Evolutionary conservation across 2,888 invertebrate genomes (phyloP).

Genomic region (Spodoptera picta): DNA sequence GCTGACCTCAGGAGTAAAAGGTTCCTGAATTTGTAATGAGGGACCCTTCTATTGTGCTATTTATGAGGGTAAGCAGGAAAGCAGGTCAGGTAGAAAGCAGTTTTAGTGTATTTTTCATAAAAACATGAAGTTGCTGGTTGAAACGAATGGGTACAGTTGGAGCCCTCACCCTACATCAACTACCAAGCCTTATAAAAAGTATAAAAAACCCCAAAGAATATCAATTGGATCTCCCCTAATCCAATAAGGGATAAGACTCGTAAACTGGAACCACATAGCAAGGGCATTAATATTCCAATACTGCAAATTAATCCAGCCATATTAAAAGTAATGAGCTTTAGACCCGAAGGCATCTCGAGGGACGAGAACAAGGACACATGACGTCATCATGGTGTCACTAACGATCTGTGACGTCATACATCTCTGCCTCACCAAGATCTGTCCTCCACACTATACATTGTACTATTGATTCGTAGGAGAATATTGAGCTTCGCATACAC

Average conservation of each 20-base stretch:
- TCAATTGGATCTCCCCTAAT: slow-evolving; percentile 44
- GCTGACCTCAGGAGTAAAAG: no score
- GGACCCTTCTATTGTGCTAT: no score
- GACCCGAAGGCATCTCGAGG: slow-evolving; percentile 62
- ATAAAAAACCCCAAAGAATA: background rate
- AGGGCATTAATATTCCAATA: slow-evolving; percentile 46
- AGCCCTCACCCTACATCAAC: no score
- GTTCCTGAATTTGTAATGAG: no score
- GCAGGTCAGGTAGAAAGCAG: no score
- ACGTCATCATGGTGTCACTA: slow-evolving; percentile 79
- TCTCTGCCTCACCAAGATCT: slow-evolving; percentile 74
- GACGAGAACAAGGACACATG: slow-evolving; percentile 72
- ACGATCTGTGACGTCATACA: slow-evolving; percentile 84
- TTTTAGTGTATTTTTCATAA: no score
- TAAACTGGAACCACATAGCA: slow-evolving; percentile 14
- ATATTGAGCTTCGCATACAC: slow-evolving; percentile 61
- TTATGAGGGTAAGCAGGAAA: no score
- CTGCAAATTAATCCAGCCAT: slow-evolving; percentile 50
- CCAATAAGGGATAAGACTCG: slow-evolving; percentile 29
- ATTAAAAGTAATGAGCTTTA: slow-evolving; percentile 62
- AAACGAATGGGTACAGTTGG: no score
- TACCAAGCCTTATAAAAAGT: no score
- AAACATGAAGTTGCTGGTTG: no score
- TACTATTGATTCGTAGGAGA: slow-evolving; percentile 65
- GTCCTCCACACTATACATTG: slow-evolving; percentile 70